These are phyloP conservation scores for Ceratoteleas bidentatus DNA, from an alignment of 1,140 invertebrate genomes.

Conservation along the genomic window DNA sequence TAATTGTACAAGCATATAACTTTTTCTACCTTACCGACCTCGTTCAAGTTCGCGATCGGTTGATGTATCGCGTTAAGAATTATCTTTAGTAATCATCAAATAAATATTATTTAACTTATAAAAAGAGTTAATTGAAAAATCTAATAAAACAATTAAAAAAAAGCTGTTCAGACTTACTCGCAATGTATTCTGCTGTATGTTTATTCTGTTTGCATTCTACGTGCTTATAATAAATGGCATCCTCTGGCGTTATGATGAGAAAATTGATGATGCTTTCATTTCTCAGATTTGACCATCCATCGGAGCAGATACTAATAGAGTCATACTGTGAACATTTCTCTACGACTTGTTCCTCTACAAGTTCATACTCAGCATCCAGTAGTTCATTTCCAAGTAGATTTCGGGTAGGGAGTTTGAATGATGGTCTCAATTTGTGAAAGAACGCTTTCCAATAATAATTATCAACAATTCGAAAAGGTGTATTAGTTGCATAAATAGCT, in stretches of 20 bases:
- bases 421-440: slow-evolving; percentile 29
- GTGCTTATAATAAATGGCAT: slow-evolving; percentile 17
- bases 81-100: background rate
- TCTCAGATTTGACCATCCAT: slow-evolving; percentile 33
- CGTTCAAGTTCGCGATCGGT: too few relatives aligned
- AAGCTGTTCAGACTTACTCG: slow-evolving; percentile 6
- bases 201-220: slow-evolving; percentile 10
- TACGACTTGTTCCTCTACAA: slow-evolving; percentile 8
- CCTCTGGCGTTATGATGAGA: slow-evolving; percentile 8
- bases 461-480: slow-evolving; percentile 31
- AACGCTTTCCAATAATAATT: slow-evolving; percentile 49
- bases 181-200: slow-evolving; percentile 23
- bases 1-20: too few relatives aligned
- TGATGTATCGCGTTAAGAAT: too few relatives aligned
- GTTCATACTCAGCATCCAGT: slow-evolving; percentile 32
- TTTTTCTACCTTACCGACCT: too few relatives aligned
- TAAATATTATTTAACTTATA: background rate
- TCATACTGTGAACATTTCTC: slow-evolving; percentile 27
- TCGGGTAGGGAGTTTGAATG: slow-evolving; percentile 22
- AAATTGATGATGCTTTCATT: slow-evolving; percentile 32
- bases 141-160: slow-evolving; percentile 1
- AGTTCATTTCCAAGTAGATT: slow-evolving; percentile 21
- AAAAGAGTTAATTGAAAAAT: slow-evolving; percentile 3
- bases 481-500: slow-evolving; percentile 38
- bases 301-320: slow-evolving; percentile 21